Evolutionary conservation across 2,888 invertebrate species (phyloP).

Genomic region (Slavum lentiscoides): DNA sequence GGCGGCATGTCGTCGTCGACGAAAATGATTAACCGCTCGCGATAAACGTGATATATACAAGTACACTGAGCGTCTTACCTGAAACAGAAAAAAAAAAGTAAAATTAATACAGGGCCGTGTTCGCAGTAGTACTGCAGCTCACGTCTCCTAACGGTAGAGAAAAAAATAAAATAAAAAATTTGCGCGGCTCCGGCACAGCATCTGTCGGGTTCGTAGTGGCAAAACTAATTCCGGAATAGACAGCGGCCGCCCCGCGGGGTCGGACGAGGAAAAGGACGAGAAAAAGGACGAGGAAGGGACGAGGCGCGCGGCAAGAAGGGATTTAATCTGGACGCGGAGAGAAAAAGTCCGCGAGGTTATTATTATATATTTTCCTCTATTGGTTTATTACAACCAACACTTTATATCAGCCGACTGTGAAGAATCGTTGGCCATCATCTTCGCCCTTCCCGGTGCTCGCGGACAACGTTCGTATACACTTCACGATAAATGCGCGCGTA

Average conservation of each 20-base stretch:
- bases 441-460: not conserved
- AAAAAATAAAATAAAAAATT: slow-evolving; percentile 13
- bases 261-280: too few species aligned
- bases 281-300: not conserved
- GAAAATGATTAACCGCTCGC: too few species aligned
- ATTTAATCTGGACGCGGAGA: slow-evolving; percentile 50
- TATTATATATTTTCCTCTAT: slow-evolving; percentile 34
- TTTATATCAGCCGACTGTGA: slow-evolving; percentile 53
- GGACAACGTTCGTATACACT: not conserved
- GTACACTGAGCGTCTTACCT: slow-evolving; percentile 25
- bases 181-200: not conserved
- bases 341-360: slow-evolving; percentile 49
- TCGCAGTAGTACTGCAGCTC: not conserved
- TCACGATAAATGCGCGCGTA: slow-evolving; percentile 30
- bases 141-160: too few species aligned
- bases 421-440: slow-evolving; percentile 41
- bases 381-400: slow-evolving; percentile 52
- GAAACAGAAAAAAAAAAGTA: slow-evolving; percentile 31
- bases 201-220: slow-evolving; percentile 18
- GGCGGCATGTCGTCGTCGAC: too few species aligned
- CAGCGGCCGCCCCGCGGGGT: not conserved
- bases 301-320: not conserved
- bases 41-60: too few species aligned
- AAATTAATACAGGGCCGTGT: slow-evolving; percentile 9
- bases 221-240: slow-evolving; percentile 38